Percentiles rank a stretch among this genome's conserved stretches.
These are phyloP conservation scores for Protonemura montana DNA, from an alignment of 2,888 invertebrate genomes.

Conservation along the genomic window DNA sequence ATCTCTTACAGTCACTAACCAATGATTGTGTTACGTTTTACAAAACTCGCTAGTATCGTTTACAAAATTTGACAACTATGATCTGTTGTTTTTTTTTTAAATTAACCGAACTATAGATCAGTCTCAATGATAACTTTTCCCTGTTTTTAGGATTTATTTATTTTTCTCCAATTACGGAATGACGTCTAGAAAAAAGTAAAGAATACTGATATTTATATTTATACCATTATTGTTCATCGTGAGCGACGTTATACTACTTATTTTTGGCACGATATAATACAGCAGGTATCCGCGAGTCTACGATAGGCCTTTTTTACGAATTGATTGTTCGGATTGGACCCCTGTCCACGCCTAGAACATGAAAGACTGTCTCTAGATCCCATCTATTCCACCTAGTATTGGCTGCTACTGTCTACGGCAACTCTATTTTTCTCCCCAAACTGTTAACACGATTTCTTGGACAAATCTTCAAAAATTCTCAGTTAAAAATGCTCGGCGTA, in stretches of 20 bases:
- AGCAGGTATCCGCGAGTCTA: background rate
- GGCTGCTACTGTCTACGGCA: background rate
- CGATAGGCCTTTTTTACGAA: slow-evolving; percentile 2
- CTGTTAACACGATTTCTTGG: background rate
- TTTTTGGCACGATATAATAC: background rate
- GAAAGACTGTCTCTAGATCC: no score
- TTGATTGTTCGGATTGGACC: background rate
- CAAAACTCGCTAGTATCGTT: background rate
- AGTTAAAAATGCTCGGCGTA: background rate
- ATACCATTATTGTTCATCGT: background rate
- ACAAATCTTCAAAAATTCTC: background rate
- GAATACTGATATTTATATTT: background rate
- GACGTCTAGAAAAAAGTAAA: background rate
- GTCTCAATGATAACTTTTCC: background rate
- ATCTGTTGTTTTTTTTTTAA: background rate
- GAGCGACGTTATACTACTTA: background rate
- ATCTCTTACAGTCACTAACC: background rate
- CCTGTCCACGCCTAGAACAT: background rate
- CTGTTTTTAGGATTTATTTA: background rate
- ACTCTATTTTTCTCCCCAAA: background rate
- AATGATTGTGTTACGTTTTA: background rate
- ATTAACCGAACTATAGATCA: background rate
- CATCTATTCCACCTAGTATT: no score
- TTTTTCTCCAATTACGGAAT: background rate
- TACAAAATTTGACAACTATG: background rate